Percentiles rank a stretch among this genome's conserved stretches.
phyloP scores from a whole-genome alignment of 2,888 invertebrate species.

The Mongoloraphidia duomilia region DNA sequence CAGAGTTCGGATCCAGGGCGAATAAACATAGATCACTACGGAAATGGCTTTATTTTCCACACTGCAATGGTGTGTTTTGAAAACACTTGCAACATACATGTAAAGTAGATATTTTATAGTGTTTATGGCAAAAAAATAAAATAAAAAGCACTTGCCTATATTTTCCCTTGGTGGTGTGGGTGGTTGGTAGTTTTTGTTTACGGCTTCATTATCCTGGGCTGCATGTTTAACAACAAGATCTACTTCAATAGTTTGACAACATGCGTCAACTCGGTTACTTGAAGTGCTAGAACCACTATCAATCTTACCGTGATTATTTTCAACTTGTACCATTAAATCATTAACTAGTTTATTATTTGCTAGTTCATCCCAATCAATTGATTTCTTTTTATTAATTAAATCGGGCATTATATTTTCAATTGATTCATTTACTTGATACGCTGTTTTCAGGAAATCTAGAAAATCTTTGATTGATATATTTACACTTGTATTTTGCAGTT shows the following conservation, averaged over 20 bases:
- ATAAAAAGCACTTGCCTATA: too few relatives aligned
- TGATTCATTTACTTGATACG: slow-evolving; percentile 38
- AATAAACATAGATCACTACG: too few relatives aligned
- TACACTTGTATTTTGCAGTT: slow-evolving; percentile 21
- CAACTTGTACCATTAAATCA: slow-evolving; percentile 7
- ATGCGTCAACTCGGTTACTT: background rate
- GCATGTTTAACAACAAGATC: background rate
- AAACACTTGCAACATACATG: too few relatives aligned
- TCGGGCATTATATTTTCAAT: slow-evolving; percentile 13
- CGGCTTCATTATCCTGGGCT: background rate
- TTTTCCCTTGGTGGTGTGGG: background rate
- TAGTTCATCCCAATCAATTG: slow-evolving; percentile 36
- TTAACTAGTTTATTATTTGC: slow-evolving; percentile 15
- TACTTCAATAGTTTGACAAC: background rate
- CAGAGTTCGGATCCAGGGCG: too few relatives aligned
- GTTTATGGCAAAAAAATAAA: too few relatives aligned
- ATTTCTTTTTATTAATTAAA: slow-evolving; percentile 19
- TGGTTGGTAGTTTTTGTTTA: background rate
- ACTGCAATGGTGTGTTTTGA: background rate
- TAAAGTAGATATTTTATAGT: too few relatives aligned
- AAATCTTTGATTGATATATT: slow-evolving; percentile 56
- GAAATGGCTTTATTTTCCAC: too few relatives aligned
- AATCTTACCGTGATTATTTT: background rate
- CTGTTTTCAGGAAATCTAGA: slow-evolving; percentile 56
- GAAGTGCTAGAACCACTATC: background rate